These are phyloP conservation scores for Spilogale gracilis DNA, from an alignment of 2,113 vertebrate species.

Conservation along the genomic window DNA sequence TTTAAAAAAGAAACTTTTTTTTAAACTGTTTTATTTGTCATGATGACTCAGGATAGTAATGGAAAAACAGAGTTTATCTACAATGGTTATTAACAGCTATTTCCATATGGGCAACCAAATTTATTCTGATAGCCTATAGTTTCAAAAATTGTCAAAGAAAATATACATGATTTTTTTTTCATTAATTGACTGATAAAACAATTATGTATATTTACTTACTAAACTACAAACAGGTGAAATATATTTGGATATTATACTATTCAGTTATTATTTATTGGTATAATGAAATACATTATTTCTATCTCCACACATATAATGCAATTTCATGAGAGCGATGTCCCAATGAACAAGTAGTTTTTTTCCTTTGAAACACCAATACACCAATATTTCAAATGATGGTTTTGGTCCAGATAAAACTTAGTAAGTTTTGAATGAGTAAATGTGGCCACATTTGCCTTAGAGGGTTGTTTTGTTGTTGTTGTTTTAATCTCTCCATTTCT, in stretches of 20 bases:
- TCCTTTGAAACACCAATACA: background rate
- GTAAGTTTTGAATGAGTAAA: background rate
- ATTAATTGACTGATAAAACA: background rate
- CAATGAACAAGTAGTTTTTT: background rate
- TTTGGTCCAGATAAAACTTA: background rate
- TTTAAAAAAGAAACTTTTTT: background rate
- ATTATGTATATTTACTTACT: background rate
- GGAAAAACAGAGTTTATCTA: background rate
- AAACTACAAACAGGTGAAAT: background rate
- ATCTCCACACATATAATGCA: background rate
- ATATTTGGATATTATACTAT: background rate
- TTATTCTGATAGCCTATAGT: background rate
- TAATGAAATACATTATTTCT: background rate
- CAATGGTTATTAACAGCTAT: background rate
- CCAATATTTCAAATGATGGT: background rate
- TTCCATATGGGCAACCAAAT: background rate
- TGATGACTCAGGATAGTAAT: background rate
- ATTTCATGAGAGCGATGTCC: slow-evolving; percentile 2
- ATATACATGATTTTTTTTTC: background rate
- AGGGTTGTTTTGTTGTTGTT: background rate
- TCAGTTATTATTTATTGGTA: background rate
- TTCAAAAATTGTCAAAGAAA: background rate
- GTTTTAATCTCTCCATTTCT: background rate
- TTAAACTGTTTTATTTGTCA: background rate
- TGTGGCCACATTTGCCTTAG: background rate